Percentiles rank a stretch among this genome's conserved stretches.
Evolutionary conservation across 1,140 invertebrate species (phyloP).

Genomic region (Drosophila bipectinata): DNA sequence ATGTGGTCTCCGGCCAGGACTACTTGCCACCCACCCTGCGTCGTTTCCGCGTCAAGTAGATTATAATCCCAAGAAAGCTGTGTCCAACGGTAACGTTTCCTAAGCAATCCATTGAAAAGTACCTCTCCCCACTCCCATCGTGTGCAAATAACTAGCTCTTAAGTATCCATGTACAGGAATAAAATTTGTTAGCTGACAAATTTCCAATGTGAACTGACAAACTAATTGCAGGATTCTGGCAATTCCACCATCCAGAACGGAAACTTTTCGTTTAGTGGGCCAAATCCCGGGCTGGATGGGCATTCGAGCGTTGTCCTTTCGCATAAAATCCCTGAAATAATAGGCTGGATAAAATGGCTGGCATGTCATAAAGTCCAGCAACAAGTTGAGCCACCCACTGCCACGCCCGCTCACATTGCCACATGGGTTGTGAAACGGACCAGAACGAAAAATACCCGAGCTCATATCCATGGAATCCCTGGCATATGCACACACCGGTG

Average conservation of each 20-base stretch:
- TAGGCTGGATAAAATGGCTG: slow-evolving; percentile 73
- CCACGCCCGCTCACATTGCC: slow-evolving; percentile 9
- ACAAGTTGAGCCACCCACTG: slow-evolving; percentile 69
- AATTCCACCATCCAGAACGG: slow-evolving; percentile 7
- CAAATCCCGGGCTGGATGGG: slow-evolving; percentile 59
- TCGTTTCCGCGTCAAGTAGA: slow-evolving; percentile 70
- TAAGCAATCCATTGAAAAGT: slow-evolving; percentile 38
- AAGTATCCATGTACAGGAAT: slow-evolving; percentile 61
- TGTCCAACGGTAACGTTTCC: slow-evolving; percentile 61
- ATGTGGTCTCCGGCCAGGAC: slow-evolving; percentile 56
- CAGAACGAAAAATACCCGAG: background rate
- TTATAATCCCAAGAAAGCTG: background rate
- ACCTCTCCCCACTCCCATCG: slow-evolving; percentile 30
- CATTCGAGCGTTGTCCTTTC: slow-evolving; percentile 69
- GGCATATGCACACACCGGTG: slow-evolving; percentile 61
- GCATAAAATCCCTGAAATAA: slow-evolving; percentile 79
- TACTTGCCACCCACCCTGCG: slow-evolving; percentile 72
- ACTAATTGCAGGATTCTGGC: slow-evolving; percentile 53
- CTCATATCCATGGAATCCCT: slow-evolving; percentile 14
- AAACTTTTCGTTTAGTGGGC: slow-evolving; percentile 50
- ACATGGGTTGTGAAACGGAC: background rate
- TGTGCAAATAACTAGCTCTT: slow-evolving; percentile 47
- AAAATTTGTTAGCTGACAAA: slow-evolving; percentile 50
- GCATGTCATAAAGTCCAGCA: slow-evolving; percentile 75
- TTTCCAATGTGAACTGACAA: slow-evolving; percentile 28